phyloP scores from a whole-genome alignment of 2,888 invertebrate species.

The Tenodera sinensis region DNA sequence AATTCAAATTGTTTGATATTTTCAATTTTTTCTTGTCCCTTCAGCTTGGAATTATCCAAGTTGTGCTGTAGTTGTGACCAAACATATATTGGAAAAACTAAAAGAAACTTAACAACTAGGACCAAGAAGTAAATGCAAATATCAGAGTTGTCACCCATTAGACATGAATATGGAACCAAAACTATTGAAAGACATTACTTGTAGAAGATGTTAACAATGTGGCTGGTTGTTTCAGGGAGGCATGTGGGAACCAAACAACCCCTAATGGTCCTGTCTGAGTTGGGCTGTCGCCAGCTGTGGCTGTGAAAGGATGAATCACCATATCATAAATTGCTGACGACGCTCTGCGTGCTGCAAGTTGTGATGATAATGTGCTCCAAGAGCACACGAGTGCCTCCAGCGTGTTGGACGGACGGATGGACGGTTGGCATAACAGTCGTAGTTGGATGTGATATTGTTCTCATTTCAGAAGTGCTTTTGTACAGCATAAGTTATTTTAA shows the following conservation, averaged over 20 bases:
- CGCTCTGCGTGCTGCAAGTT: neutral
- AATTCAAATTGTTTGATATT: too few species aligned
- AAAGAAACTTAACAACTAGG: too few species aligned
- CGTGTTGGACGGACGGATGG: neutral
- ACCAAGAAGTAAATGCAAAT: too few species aligned
- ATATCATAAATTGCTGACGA: constrained; percentile 11
- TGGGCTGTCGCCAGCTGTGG: neutral
- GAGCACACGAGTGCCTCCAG: constrained; percentile 10
- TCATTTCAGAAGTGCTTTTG: neutral
- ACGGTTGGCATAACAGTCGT: neutral
- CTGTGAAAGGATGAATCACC: neutral
- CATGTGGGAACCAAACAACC: neutral
- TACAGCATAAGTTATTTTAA: neutral
- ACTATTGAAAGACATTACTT: too few species aligned
- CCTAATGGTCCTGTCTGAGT: constrained; percentile 13
- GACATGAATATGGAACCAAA: too few species aligned
- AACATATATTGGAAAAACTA: too few species aligned
- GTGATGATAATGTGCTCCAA: constrained; percentile 12
- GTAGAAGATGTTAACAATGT: neutral
- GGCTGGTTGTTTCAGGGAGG: neutral
- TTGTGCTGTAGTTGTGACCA: too few species aligned
- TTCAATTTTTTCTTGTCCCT: too few species aligned
- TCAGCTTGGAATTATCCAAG: too few species aligned
- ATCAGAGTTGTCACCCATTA: too few species aligned
- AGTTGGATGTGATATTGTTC: neutral